Conservation (phyloP, 2,888 invertebrate species). For the Siphonodentalium dalli region DNA sequence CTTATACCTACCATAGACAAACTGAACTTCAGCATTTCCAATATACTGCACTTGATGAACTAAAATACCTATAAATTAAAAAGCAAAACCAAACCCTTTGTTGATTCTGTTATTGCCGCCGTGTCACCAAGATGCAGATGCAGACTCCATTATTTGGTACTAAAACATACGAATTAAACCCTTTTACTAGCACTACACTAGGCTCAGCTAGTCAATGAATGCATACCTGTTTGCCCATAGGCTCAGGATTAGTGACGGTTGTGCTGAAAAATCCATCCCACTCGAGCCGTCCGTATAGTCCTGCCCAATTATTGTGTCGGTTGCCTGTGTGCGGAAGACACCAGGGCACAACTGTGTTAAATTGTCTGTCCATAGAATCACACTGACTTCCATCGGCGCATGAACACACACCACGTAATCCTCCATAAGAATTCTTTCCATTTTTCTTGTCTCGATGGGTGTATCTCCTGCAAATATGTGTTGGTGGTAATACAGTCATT, state of each 20-base stretch:
- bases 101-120: too few species aligned
- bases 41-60: too few species aligned
- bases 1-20: too few species aligned
- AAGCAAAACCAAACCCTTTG: too few species aligned
- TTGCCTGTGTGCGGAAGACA: conserved; percentile 87
- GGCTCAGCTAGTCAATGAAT: too few species aligned
- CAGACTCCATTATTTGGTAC: too few species aligned
- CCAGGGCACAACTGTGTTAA: conserved; percentile 86
- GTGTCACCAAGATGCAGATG: too few species aligned
- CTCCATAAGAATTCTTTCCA: conserved; percentile 68
- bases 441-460: conserved; percentile 69
- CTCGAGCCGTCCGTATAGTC: conserved; percentile 80
- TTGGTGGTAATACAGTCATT: too few species aligned
- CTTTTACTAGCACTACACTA: too few species aligned
- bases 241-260: conserved; percentile 81
- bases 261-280: conserved; percentile 88
- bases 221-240: conserved; percentile 83
- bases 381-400: conserved; percentile 74
- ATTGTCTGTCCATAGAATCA: conserved; percentile 77
- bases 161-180: too few species aligned
- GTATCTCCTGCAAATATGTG: conserved; percentile 67
- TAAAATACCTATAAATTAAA: too few species aligned
- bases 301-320: conserved; percentile 86
- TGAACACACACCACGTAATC: conserved; percentile 78
- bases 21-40: too few species aligned